Percentiles rank a stretch among this genome's conserved stretches.
phyloP scores from a whole-genome alignment of 2,797 vertebrate genomes.

The Pristis pectinata region DNA sequence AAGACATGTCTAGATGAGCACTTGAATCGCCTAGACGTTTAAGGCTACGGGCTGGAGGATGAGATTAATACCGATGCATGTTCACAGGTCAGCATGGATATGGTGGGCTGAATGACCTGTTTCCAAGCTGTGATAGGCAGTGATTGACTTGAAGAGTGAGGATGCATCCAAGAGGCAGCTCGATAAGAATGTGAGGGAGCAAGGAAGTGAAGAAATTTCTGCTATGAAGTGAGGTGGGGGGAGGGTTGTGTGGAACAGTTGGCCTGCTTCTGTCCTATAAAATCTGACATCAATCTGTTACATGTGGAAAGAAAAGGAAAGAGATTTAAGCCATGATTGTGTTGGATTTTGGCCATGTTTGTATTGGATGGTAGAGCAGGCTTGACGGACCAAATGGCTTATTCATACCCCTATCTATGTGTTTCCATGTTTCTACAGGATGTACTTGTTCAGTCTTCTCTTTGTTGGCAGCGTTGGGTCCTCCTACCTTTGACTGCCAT shows the following conservation, averaged over 20 bases:
- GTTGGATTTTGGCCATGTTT: too few species aligned
- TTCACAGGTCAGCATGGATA: too few species aligned
- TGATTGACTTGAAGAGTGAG: not conserved
- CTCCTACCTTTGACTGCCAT: constrained; percentile 50
- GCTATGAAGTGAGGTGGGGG: not conserved
- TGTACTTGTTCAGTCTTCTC: not conserved
- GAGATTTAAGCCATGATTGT: not conserved
- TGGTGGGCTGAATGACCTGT: too few species aligned
- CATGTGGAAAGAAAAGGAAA: not conserved
- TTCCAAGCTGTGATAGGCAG: too few species aligned
- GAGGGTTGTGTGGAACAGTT: not conserved
- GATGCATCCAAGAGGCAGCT: not conserved
- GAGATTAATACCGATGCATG: too few species aligned
- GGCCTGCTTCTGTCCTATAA: not conserved
- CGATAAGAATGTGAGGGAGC: not conserved
- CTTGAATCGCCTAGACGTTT: too few species aligned
- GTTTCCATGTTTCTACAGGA: too few species aligned
- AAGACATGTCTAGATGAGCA: too few species aligned
- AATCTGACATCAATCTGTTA: not conserved
- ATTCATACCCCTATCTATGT: too few species aligned
- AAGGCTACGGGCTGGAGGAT: too few species aligned
- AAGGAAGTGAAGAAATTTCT: not conserved
- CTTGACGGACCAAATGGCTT: too few species aligned
- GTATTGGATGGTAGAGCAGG: too few species aligned
- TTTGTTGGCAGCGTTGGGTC: not conserved